A percentile compares a stretch with the other conserved stretches of the same genome.
phyloP scores from a whole-genome alignment of 2,888 invertebrate genomes.

The Watsonalla binaria region DNA sequence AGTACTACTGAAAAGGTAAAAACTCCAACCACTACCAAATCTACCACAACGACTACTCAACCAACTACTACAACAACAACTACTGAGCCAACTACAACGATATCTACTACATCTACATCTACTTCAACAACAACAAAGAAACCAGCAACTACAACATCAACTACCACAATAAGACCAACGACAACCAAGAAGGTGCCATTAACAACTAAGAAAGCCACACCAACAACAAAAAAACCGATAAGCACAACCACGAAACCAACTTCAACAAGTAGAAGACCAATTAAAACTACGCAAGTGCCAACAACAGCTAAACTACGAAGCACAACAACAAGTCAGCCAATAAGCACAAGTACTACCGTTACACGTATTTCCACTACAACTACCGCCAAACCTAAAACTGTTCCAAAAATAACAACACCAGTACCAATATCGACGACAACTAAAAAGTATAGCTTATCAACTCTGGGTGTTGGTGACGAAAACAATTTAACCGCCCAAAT shows the following conservation, averaged over 20 bases:
- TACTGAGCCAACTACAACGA: slow-evolving; percentile 17
- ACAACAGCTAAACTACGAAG: slow-evolving; percentile 14
- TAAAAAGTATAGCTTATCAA: slow-evolving; percentile 15
- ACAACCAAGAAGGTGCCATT: slow-evolving; percentile 14
- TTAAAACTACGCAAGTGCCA: slow-evolving; percentile 11
- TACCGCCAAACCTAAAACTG: slow-evolving; percentile 15
- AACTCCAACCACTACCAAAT: slow-evolving; percentile 22
- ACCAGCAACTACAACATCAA: slow-evolving; percentile 14
- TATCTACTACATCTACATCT: slow-evolving; percentile 14
- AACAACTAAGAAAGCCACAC: slow-evolving; percentile 8
- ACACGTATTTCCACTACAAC: slow-evolving; percentile 13
- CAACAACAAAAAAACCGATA: slow-evolving; percentile 8
- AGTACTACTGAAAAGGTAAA: slow-evolving; percentile 19
- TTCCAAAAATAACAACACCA: slow-evolving; percentile 18
- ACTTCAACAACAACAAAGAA: slow-evolving; percentile 14
- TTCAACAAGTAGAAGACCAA: slow-evolving; percentile 20
- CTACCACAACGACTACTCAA: slow-evolving; percentile 18
- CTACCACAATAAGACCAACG: slow-evolving; percentile 14
- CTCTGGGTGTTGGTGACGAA: slow-evolving; percentile 16
- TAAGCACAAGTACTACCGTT: slow-evolving; percentile 15
- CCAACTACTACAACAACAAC: slow-evolving; percentile 22
- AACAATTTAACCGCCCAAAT: slow-evolving; percentile 17
- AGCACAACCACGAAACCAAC: slow-evolving; percentile 12
- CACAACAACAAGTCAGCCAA: slow-evolving; percentile 8
- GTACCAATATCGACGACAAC: slow-evolving; percentile 20